Evolutionary conservation across 2,888 invertebrate species (phyloP).

Genomic region (Torymus aiolomorphi): DNA sequence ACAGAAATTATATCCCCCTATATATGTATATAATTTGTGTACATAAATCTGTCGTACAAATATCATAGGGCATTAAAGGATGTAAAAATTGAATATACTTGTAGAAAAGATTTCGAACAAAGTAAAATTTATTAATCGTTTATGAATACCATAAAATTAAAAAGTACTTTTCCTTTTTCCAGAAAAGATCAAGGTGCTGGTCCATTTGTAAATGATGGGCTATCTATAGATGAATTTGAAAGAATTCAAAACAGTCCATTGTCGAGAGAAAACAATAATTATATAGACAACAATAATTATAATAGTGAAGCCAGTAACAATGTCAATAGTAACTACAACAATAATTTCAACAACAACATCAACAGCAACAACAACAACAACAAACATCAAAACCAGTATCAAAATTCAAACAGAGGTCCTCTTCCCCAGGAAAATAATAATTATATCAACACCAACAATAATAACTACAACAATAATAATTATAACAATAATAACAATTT

Average conservation of each 20-base stretch:
- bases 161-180: not conserved
- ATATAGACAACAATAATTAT: slow-evolving; percentile 27
- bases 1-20: too few species aligned
- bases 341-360: slow-evolving; percentile 17
- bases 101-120: too few species aligned
- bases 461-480: slow-evolving; percentile 2
- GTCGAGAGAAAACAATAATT: slow-evolving; percentile 38
- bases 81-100: too few species aligned
- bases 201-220: slow-evolving; percentile 48
- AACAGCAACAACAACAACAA: slow-evolving; percentile 21
- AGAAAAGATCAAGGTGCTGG: slow-evolving; percentile 41
- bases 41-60: too few species aligned
- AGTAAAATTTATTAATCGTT: too few species aligned
- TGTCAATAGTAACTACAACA: slow-evolving; percentile 25
- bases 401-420: slow-evolving; percentile 22
- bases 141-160: not conserved
- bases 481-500: not conserved
- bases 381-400: slow-evolving; percentile 18
- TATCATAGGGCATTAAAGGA: too few species aligned
- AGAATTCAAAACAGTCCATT: slow-evolving; percentile 8
- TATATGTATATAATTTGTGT: too few species aligned
- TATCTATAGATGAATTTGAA: slow-evolving; percentile 23
- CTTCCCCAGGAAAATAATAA: slow-evolving; percentile 36
- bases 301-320: slow-evolving; percentile 34
- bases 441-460: not conserved